phyloP scores from a whole-genome alignment of 2,888 invertebrate genomes.

The Phrixothrix hirtus region DNA sequence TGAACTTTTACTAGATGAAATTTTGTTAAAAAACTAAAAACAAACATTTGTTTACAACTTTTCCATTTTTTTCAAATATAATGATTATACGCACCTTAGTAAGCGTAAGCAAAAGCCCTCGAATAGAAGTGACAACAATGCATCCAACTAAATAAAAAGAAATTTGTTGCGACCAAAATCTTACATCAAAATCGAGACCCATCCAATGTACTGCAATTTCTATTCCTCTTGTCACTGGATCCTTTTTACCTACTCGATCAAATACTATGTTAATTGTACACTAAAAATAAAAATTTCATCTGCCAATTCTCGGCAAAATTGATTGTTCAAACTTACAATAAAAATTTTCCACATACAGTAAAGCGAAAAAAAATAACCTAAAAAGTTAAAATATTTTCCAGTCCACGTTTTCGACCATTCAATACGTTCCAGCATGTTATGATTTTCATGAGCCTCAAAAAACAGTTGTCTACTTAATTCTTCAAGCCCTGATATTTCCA shows the following conservation, averaged over 20 bases:
- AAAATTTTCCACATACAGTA: constrained; percentile 99
- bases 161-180: constrained; percentile 98
- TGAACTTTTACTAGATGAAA: constrained; percentile 97
- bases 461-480: constrained; percentile 93
- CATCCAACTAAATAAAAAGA: constrained; percentile 97
- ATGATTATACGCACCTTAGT: constrained; percentile 92
- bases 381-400: constrained; percentile 96
- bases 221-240: constrained; percentile 94
- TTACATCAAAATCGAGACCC: constrained; percentile 94
- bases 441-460: constrained; percentile 92
- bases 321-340: constrained; percentile 84
- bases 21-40: constrained; percentile 95
- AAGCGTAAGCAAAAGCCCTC: constrained; percentile 92
- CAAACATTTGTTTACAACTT: constrained; percentile 6
- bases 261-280: constrained; percentile 98
- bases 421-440: constrained; percentile 87
- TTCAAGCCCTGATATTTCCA: constrained; percentile 87
- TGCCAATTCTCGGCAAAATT: too few relatives aligned
- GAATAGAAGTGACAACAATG: constrained; percentile 95
- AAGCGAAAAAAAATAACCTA: constrained; percentile 97
- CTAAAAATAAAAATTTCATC: too few relatives aligned
- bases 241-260: constrained; percentile 97
- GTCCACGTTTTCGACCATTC: constrained; percentile 96
- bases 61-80: background rate
- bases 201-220: constrained; percentile 97